A percentile compares a stretch with the other conserved stretches of the same genome.
Evolutionary conservation across 2,888 invertebrate species (phyloP).

Genomic region (Acutogordius australiensis): DNA sequence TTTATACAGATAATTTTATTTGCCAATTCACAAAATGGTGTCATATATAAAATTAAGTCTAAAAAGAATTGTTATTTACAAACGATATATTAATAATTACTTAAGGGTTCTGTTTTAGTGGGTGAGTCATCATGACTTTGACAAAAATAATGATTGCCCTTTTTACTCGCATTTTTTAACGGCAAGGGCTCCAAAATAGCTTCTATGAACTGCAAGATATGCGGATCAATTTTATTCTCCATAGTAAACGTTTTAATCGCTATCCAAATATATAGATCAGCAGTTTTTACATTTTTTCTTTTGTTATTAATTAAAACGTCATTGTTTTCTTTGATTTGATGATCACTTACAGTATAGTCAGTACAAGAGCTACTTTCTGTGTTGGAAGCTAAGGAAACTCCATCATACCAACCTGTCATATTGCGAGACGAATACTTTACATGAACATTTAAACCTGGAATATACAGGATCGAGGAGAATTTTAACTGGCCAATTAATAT

Average conservation of each 20-base stretch:
- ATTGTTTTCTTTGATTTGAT: neutral
- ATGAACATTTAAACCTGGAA: neutral
- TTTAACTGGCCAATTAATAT: neutral
- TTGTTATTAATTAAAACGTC: neutral
- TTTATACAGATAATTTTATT: too few relatives aligned
- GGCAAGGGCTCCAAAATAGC: constrained; percentile 85
- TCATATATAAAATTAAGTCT: too few relatives aligned
- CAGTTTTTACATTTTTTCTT: neutral
- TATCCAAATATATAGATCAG: constrained; percentile 4
- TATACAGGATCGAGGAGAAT: neutral
- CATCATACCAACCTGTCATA: neutral
- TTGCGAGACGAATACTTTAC: too few relatives aligned
- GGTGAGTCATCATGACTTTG: too few relatives aligned
- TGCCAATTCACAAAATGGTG: too few relatives aligned
- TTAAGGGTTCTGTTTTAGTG: too few relatives aligned
- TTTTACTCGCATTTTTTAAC: too few relatives aligned
- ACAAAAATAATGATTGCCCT: too few relatives aligned
- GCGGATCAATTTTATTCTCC: constrained; percentile 84
- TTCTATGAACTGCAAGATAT: constrained; percentile 77
- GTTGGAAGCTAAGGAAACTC: neutral
- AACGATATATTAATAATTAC: too few relatives aligned
- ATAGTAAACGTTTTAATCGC: neutral
- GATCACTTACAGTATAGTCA: neutral
- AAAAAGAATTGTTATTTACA: too few relatives aligned
- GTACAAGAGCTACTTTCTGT: neutral